Conservation (phyloP, 2,888 invertebrate species). For the Mythimna ferrago region DNA sequence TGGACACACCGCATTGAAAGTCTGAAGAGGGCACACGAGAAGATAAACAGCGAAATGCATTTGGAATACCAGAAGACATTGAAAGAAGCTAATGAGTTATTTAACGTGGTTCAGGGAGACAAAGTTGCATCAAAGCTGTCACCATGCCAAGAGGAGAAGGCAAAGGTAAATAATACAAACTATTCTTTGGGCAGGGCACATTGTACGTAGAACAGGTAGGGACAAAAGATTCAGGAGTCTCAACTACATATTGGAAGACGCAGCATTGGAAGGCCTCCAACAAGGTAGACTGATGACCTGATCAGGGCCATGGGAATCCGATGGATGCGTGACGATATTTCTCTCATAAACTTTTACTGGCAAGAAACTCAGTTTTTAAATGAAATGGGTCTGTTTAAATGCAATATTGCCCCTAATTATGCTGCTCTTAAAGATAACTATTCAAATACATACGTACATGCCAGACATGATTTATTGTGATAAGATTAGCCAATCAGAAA, state of each 20-base stretch:
- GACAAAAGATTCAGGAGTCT: too few species aligned
- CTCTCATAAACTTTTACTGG: neutral
- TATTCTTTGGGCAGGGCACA: too few species aligned
- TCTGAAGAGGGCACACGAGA: constrained; percentile 84
- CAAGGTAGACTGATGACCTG: too few species aligned
- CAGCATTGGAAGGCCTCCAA: too few species aligned
- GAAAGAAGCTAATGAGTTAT: constrained; percentile 85
- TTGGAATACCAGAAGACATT: constrained; percentile 85
- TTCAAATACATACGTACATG: too few species aligned
- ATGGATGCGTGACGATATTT: too few species aligned
- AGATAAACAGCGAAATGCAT: constrained; percentile 84
- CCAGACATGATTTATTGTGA: neutral
- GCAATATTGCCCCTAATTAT: neutral
- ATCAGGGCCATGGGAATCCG: too few species aligned
- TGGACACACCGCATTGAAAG: constrained; percentile 86
- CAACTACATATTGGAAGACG: too few species aligned
- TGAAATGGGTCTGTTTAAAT: neutral
- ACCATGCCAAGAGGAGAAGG: constrained; percentile 87
- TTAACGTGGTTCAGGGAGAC: constrained; percentile 78
- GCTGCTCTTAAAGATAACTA: too few species aligned
- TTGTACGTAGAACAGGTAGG: too few species aligned
- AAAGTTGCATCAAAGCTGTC: constrained; percentile 81
- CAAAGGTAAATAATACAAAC: constrained; percentile 75
- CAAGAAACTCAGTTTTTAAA: neutral
- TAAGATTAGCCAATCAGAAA: neutral